Conservation (phyloP, 2,888 invertebrate genomes). For the Marasmarcha lunaedactyla region DNA sequence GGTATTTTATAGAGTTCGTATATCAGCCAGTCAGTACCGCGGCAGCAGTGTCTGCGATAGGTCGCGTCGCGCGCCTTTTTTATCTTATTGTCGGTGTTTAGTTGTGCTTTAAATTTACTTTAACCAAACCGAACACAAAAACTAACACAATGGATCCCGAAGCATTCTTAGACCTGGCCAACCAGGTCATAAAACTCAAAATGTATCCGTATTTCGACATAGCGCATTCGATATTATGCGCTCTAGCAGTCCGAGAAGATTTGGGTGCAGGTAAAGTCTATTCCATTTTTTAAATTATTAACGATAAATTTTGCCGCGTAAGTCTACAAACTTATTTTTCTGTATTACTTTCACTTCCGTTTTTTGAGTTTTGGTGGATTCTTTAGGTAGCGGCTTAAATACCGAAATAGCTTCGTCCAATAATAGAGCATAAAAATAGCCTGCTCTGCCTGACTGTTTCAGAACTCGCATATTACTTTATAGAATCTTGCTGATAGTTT, state of each 20-base stretch:
- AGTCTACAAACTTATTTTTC: slow-evolving; percentile 6
- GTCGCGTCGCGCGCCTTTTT: slow-evolving; percentile 43
- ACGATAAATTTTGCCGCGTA: slow-evolving; percentile 22
- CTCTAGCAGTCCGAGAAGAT: slow-evolving; percentile 95
- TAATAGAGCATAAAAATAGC: slow-evolving; percentile 56
- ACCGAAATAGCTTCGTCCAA: slow-evolving; percentile 47
- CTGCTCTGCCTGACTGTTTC: slow-evolving; percentile 22
- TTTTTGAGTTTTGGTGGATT: not conserved
- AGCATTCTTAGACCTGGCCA: slow-evolving; percentile 97
- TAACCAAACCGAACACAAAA: not conserved
- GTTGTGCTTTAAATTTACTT: slow-evolving; percentile 25
- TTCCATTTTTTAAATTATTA: slow-evolving; percentile 16
- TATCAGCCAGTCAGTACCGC: slow-evolving; percentile 57
- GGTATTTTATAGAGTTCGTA: slow-evolving; percentile 4
- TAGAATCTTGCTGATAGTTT: no score
- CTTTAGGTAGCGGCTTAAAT: slow-evolving; percentile 23
- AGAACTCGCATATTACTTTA: not conserved
- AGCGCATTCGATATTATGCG: slow-evolving; percentile 95
- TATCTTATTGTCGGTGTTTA: slow-evolving; percentile 56
- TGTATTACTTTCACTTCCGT: slow-evolving; percentile 22
- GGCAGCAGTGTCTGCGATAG: slow-evolving; percentile 57
- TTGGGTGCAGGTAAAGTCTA: slow-evolving; percentile 83
- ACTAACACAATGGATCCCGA: slow-evolving; percentile 88
- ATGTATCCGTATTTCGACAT: slow-evolving; percentile 99
- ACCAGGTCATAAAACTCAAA: slow-evolving; percentile 97